Evolutionary conservation across 2,888 invertebrate genomes (phyloP), one percentile per base, ranked within the genome.

Genomic region (Pseudococcus viburni): DNA sequence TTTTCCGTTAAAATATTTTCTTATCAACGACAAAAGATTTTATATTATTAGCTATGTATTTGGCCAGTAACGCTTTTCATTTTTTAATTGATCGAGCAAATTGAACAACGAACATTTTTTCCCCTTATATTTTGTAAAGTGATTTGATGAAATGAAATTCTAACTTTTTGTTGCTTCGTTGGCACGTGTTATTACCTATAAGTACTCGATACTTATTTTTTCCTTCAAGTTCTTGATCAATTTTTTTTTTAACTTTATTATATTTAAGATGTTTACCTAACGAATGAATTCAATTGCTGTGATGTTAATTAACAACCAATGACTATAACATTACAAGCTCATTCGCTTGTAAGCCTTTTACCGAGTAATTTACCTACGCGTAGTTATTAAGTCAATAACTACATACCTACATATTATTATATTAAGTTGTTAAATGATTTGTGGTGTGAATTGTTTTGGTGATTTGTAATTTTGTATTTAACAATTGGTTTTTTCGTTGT

Each of bases 231-330:
- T 64, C 15, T 33, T 17, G 73, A 15, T 73, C 19, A 8, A 26
- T 68, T 68, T 68, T 68, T 73, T 15, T 12, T 68, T 8, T 26
- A 68, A 8, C 26, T 68, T 26, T 59, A 59, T 59, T 59, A n/a
- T 51, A 12, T 51, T 51, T 51, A 15, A 51, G 17, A n/a, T n/a
- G n/a, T 26, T 68, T 11, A 68, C 22, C 26, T 39, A 17, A 73
- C 73, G 26, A 73, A 33, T 39, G 22, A 64, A 64, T 64, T 64
- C 9, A 19, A 39, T 73, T 73, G 73, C 73, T 73, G 73, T 73
- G 73, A 73, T 73, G 73, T 73, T 73, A 73, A 73, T 73, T 33
- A 33, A 73, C 73, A 73, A 73, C 73, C 73, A 33, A 33, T 73
- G 73, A 33, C 73, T 73, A 73, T 73, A 73, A 73, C 33, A 64